phyloP scores from a whole-genome alignment of 2,797 vertebrate genomes.

The Melanotaenia boesemani region DNA sequence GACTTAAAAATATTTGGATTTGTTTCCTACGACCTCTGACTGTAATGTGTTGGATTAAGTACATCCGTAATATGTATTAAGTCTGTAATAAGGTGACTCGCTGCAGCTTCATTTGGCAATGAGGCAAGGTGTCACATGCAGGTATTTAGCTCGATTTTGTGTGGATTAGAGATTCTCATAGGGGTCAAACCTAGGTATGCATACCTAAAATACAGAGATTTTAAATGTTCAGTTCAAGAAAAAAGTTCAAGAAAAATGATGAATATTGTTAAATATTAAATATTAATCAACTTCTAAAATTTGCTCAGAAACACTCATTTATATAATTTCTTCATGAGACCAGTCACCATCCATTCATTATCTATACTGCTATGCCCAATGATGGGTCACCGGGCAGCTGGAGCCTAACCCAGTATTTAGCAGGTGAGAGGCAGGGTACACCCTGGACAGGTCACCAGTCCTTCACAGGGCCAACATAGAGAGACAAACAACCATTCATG shows the following conservation, averaged over 20 bases:
- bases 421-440: no score
- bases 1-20: background rate
- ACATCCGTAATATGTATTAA: slow-evolving; percentile 8
- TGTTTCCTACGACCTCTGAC: background rate
- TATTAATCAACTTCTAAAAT: background rate
- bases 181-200: slow-evolving; percentile 8
- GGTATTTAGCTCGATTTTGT: slow-evolving; percentile 34
- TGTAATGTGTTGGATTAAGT: slow-evolving; percentile 24
- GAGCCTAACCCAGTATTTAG: no score
- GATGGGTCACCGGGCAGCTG: no score
- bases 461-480: no score
- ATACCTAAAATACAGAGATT: slow-evolving; percentile 2
- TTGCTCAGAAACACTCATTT: no score
- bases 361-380: no score
- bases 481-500: no score
- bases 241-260: no score
- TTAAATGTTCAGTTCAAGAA: background rate
- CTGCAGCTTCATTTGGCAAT: slow-evolving; percentile 17
- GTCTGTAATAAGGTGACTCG: slow-evolving; percentile 22
- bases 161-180: slow-evolving; percentile 29
- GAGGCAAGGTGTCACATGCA: slow-evolving; percentile 16
- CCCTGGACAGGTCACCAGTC: no score
- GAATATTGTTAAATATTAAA: no score
- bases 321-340: background rate
- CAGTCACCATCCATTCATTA: no score